Evolutionary conservation across 2,113 vertebrate genomes (phyloP).

Genomic region (Tragelaphus buxtoni): DNA sequence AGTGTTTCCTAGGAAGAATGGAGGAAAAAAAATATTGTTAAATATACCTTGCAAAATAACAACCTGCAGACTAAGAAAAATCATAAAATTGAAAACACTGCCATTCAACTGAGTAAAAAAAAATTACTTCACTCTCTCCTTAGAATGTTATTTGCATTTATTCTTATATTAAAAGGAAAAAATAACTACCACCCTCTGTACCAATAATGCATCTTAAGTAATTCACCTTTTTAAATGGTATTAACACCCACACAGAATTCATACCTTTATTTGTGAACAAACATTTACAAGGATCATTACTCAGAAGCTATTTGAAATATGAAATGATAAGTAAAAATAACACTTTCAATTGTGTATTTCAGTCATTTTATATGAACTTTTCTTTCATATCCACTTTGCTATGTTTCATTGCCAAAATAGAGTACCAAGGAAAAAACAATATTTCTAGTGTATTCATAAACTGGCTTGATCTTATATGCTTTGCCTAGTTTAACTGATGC

Average conservation of each 20-base stretch:
- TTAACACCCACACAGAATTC: slow-evolving; percentile 35
- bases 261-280: slow-evolving; percentile 61
- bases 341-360: background rate
- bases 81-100: slow-evolving; percentile 49
- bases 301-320: slow-evolving; percentile 52
- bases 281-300: slow-evolving; percentile 58
- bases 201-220: slow-evolving; percentile 28
- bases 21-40: slow-evolving; percentile 40
- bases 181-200: slow-evolving; percentile 24
- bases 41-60: slow-evolving; percentile 60
- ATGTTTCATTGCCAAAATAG: slow-evolving; percentile 27
- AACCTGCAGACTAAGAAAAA: slow-evolving; percentile 50
- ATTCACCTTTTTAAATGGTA: slow-evolving; percentile 30
- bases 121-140: slow-evolving; percentile 36
- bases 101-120: slow-evolving; percentile 22
- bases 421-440: background rate
- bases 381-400: slow-evolving; percentile 43
- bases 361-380: slow-evolving; percentile 45
- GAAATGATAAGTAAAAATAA: slow-evolving; percentile 70
- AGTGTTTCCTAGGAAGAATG: slow-evolving; percentile 45
- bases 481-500: background rate
- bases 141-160: slow-evolving; percentile 62
- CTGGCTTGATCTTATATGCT: background rate
- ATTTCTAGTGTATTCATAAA: slow-evolving; percentile 17
- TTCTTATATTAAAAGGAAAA: slow-evolving; percentile 23